Evolutionary conservation across 2,797 vertebrate species (phyloP).

Genomic region (Sarcoramphus papa): DNA sequence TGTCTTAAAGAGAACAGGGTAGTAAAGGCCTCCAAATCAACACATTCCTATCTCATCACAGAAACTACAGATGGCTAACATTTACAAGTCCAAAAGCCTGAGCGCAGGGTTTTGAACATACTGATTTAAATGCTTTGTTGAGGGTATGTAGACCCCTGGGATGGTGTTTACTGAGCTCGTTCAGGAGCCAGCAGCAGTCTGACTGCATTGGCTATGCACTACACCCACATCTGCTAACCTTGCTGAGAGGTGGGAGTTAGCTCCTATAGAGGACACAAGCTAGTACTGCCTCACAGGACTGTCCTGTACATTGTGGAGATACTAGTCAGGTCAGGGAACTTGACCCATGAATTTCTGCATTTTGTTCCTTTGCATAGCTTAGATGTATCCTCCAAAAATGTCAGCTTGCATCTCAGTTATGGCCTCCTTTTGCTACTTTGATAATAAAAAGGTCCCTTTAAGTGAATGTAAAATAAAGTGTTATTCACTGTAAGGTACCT

Average conservation of each 20-base stretch:
- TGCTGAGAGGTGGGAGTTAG: neutral
- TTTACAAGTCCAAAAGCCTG: neutral
- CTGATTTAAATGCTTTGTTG: neutral
- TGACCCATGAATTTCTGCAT: neutral
- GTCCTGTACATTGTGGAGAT: neutral
- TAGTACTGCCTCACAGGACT: neutral
- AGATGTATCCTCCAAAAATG: neutral
- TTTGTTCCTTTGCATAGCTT: neutral
- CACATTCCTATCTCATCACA: neutral
- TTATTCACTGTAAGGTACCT: neutral
- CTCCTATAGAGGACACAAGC: neutral
- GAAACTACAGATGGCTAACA: neutral
- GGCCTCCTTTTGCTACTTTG: neutral
- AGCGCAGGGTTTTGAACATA: neutral
- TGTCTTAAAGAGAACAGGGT: neutral
- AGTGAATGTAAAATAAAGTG: neutral
- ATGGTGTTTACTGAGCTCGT: rapidly evolving
- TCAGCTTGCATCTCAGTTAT: neutral
- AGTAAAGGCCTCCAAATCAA: neutral
- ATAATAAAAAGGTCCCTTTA: neutral
- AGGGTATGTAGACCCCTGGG: neutral
- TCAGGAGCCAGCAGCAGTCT: neutral
- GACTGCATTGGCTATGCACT: neutral
- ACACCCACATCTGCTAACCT: neutral
- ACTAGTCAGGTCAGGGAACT: neutral